A percentile compares a stretch with the other conserved stretches of the same genome.
phyloP scores from a whole-genome alignment of 2,888 invertebrate genomes.

The Ophonus ardosiacus region DNA sequence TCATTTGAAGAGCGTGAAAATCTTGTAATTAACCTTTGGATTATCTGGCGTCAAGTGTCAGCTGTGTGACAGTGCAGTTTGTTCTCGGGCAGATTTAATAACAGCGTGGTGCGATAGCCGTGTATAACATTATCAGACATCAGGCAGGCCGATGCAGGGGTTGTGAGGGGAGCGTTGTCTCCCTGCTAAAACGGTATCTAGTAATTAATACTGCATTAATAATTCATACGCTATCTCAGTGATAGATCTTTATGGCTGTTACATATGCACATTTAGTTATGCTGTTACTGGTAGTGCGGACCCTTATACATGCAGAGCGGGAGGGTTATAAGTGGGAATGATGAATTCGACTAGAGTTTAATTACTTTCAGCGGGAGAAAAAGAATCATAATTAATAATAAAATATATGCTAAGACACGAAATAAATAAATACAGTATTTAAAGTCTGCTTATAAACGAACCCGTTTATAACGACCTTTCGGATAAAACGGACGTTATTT shows the following conservation, averaged over 20 bases:
- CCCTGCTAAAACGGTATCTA: constrained; percentile 64
- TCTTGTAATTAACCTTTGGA: not conserved
- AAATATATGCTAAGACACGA: too few relatives aligned
- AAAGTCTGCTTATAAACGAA: too few relatives aligned
- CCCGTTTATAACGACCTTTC: too few relatives aligned
- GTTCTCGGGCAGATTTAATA: constrained; percentile 34
- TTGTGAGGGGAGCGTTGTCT: constrained; percentile 24
- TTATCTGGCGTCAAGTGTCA: constrained; percentile 31
- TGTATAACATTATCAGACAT: constrained; percentile 45
- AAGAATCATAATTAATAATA: not conserved
- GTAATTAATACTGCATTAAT: constrained; percentile 73
- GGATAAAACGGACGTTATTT: too few relatives aligned
- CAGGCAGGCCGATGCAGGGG: not conserved
- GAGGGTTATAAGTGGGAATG: not conserved
- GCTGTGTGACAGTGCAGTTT: constrained; percentile 15
- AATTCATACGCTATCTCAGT: constrained; percentile 74
- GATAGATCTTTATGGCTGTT: constrained; percentile 75
- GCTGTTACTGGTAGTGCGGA: constrained; percentile 31
- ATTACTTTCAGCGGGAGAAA: not conserved
- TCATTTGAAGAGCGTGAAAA: constrained; percentile 9
- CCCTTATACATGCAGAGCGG: constrained; percentile 18
- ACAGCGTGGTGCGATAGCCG: constrained; percentile 17
- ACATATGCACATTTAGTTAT: constrained; percentile 73
- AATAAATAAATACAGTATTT: too few relatives aligned
- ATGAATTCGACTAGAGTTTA: not conserved